Conservation (phyloP, 2,888 invertebrate genomes). For the Pyralis farinalis region DNA sequence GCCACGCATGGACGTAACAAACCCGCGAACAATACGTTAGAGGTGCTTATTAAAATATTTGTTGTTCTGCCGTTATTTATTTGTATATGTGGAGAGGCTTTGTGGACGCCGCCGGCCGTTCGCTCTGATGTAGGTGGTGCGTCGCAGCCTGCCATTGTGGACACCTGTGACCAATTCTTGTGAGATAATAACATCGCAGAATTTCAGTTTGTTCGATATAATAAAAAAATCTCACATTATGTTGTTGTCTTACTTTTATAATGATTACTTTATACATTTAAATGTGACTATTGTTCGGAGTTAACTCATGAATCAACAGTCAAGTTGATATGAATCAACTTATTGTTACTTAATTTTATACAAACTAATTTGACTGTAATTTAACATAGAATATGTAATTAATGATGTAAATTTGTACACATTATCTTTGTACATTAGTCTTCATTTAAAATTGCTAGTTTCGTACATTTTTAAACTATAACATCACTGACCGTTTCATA, state of each 20-base stretch:
- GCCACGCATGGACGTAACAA: slow-evolving; percentile 62
- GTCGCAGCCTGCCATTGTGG: slow-evolving; percentile 49
- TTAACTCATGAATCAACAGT: slow-evolving; percentile 9
- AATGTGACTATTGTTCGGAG: slow-evolving; percentile 9
- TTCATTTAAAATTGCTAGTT: too few species aligned
- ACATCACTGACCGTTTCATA: too few species aligned
- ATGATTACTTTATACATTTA: slow-evolving; percentile 4
- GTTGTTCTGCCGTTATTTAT: slow-evolving; percentile 77
- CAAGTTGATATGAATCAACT: slow-evolving; percentile 1
- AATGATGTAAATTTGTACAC: slow-evolving; percentile 15
- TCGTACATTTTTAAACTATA: too few species aligned
- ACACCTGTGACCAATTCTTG: slow-evolving; percentile 64
- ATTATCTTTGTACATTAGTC: too few species aligned
- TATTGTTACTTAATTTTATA: background rate
- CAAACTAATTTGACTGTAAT: background rate
- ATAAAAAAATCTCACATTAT: slow-evolving; percentile 8
- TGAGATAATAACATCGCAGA: slow-evolving; percentile 65
- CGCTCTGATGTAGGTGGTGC: slow-evolving; percentile 52
- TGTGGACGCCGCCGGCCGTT: slow-evolving; percentile 56
- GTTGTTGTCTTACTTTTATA: slow-evolving; percentile 3
- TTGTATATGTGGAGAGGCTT: slow-evolving; percentile 68
- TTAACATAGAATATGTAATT: background rate
- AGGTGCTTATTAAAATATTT: slow-evolving; percentile 80
- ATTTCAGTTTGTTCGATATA: slow-evolving; percentile 31
- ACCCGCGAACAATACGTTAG: slow-evolving; percentile 70